Conservation (phyloP, 2,888 invertebrate species). For the Hydroisotoma schaefferi region DNA sequence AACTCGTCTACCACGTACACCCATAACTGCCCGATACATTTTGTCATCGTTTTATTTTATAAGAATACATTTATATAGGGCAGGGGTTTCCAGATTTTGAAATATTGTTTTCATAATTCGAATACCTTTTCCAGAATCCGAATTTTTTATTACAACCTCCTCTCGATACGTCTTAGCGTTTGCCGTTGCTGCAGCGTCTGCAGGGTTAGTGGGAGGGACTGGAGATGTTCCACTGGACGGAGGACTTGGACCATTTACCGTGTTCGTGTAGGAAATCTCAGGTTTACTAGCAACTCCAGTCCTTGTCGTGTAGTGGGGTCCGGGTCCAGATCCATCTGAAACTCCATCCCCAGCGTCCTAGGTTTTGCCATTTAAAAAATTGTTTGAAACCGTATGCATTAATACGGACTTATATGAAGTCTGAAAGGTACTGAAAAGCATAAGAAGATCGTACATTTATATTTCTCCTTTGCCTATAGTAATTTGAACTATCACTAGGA, state of each 20-base stretch:
- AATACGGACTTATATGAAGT: neutral
- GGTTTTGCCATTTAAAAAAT: no score
- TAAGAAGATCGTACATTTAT: constrained; percentile 46
- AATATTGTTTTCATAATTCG: neutral
- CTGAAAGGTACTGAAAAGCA: no score
- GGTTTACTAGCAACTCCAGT: constrained; percentile 15
- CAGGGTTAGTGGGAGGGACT: constrained; percentile 21
- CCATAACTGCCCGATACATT: constrained; percentile 72
- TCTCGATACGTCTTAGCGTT: constrained; percentile 66
- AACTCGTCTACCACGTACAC: constrained; percentile 95
- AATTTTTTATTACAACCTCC: constrained; percentile 90
- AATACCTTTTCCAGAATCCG: constrained; percentile 91
- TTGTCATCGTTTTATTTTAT: no score
- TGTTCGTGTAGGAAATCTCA: constrained; percentile 18
- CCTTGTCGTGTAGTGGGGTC: neutral
- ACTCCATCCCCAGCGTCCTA: constrained; percentile 10
- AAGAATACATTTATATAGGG: neutral
- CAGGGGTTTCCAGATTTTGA: neutral
- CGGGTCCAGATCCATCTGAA: constrained; percentile 2
- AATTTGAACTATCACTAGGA: constrained; percentile 76
- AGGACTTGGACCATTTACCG: constrained; percentile 12
- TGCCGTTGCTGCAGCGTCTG: constrained; percentile 20
- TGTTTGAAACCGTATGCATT: no score
- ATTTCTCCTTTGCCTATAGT: constrained; percentile 61
- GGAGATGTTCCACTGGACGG: constrained; percentile 12